Evolutionary conservation across 2,797 vertebrate species (phyloP).

Genomic region (Centropyge bicolor): DNA sequence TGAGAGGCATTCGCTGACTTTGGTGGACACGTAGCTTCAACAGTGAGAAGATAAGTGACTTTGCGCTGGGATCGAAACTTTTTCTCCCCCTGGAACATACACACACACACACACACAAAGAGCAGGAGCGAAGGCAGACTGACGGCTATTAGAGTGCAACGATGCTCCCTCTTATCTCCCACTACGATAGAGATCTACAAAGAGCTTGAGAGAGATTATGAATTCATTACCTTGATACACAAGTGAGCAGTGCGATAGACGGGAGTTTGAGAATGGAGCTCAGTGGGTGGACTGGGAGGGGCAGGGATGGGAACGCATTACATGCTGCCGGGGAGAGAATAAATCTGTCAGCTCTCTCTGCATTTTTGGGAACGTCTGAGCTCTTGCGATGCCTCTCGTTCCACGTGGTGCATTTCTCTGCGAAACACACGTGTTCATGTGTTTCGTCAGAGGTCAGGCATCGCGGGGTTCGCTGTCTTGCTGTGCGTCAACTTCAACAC

Average conservation of each 20-base stretch:
- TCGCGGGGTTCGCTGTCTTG: not conserved
- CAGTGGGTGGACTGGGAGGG: slow-evolving; percentile 44
- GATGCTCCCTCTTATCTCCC: slow-evolving; percentile 82
- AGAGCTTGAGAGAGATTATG: slow-evolving; percentile 84
- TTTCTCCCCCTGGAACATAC: slow-evolving; percentile 30
- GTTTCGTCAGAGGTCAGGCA: slow-evolving; percentile 6
- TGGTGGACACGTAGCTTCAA: slow-evolving; percentile 54
- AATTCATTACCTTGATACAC: slow-evolving; percentile 87
- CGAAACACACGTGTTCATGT: not conserved
- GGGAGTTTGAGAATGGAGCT: slow-evolving; percentile 67
- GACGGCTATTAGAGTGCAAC: slow-evolving; percentile 83
- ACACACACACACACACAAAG: slow-evolving; percentile 38
- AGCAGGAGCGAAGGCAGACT: slow-evolving; percentile 75
- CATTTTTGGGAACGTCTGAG: slow-evolving; percentile 23
- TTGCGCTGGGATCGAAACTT: slow-evolving; percentile 28
- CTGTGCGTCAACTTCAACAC: not conserved
- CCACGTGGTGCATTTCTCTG: not conserved
- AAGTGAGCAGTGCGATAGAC: slow-evolving; percentile 72
- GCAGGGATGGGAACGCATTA: slow-evolving; percentile 45
- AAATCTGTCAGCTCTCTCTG: slow-evolving; percentile 25
- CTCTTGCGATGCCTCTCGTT: not conserved
- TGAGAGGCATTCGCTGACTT: slow-evolving; percentile 57
- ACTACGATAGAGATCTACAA: slow-evolving; percentile 85
- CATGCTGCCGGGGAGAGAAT: slow-evolving; percentile 43
- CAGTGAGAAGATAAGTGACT: slow-evolving; percentile 63